A percentile compares a stretch with the other conserved stretches of the same genome.
Evolutionary conservation across 2,113 vertebrate species (phyloP).

Genomic region (Paramormyrops kingsleyae): DNA sequence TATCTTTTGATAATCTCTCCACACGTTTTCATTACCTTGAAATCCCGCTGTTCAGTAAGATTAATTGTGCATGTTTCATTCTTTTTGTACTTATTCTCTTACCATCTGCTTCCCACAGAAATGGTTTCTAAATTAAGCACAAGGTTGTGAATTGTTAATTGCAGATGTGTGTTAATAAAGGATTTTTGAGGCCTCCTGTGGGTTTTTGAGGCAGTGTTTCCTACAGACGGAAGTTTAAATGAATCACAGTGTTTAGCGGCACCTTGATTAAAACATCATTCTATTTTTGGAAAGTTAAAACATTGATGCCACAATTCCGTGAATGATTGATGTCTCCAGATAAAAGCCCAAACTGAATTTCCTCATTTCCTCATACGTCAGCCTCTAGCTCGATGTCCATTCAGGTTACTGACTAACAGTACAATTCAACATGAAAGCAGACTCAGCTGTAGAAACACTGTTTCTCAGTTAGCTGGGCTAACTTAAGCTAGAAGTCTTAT

Average conservation of each 20-base stretch:
- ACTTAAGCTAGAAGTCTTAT: not conserved
- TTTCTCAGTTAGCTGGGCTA: not conserved
- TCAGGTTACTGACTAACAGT: not conserved
- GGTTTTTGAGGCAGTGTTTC: not conserved
- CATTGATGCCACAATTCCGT: not conserved
- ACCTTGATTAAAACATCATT: not conserved
- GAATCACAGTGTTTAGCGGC: not conserved
- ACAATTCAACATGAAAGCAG: not conserved
- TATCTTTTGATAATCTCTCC: conserved; percentile 27
- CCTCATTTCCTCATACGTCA: not conserved
- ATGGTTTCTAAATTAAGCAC: conserved; percentile 71
- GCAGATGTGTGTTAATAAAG: conserved; percentile 81
- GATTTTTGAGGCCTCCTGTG: conserved; percentile 48
- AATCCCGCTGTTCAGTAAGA: conserved; percentile 29
- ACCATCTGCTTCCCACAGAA: conserved; percentile 52
- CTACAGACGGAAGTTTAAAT: not conserved
- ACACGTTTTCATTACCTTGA: conserved; percentile 32
- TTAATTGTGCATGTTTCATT: conserved; percentile 24
- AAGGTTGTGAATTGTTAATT: conserved; percentile 70
- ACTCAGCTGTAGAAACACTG: not conserved
- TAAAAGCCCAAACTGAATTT: not conserved
- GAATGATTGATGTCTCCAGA: not conserved
- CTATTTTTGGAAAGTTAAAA: not conserved
- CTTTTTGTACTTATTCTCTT: not conserved
- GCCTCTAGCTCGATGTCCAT: not conserved